Conservation (phyloP, 2,888 invertebrate species). For the Nomada hirtipes region DNA sequence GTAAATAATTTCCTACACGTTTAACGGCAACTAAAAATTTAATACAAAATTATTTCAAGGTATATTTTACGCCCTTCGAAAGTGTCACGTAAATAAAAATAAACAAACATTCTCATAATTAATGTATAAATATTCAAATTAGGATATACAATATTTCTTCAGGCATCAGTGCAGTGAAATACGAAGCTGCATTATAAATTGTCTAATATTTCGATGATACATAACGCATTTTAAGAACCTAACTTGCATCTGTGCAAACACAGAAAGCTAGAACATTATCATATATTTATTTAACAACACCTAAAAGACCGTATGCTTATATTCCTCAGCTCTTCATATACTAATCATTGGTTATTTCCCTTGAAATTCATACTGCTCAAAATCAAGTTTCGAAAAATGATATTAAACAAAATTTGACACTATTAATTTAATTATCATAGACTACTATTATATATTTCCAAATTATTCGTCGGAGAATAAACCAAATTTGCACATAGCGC, state of each 20-base stretch:
- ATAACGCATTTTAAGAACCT: conserved; percentile 2
- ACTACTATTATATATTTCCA: conserved; percentile 11
- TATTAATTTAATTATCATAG: conserved; percentile 6
- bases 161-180: conserved; percentile 1
- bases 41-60: not conserved
- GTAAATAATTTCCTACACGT: conserved; percentile 21
- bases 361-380: not conserved
- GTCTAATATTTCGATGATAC: conserved; percentile 4
- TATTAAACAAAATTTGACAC: not conserved
- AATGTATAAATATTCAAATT: conserved; percentile 4
- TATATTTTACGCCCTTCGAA: conserved; percentile 7
- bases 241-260: conserved; percentile 35
- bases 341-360: conserved; percentile 32
- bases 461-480: not conserved
- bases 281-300: conserved; percentile 18
- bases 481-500: not conserved
- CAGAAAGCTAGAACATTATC: conserved; percentile 20
- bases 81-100: conserved; percentile 1
- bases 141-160: conserved; percentile 6
- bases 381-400: not conserved
- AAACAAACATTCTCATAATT: conserved; percentile 32
- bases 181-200: conserved; percentile 29
- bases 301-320: conserved; percentile 6
- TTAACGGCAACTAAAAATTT: conserved; percentile 17
- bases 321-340: not conserved